Evolutionary conservation across 2,888 invertebrate genomes (phyloP).

Genomic region (Lasioglossum malachurum): DNA sequence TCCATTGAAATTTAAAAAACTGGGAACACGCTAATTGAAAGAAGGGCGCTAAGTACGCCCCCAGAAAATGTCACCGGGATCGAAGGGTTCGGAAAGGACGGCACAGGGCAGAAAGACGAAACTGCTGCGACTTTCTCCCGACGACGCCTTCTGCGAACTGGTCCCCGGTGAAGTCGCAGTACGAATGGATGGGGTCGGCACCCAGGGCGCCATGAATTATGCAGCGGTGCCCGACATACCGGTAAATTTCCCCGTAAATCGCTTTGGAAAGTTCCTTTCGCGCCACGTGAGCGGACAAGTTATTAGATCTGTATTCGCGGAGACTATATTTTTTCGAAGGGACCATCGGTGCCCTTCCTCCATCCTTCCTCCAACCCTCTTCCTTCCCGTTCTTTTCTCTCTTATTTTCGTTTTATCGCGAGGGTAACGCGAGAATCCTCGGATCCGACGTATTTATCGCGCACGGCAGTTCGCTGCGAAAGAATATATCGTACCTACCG

Average conservation of each 20-base stretch:
- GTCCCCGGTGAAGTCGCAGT: constrained; percentile 57
- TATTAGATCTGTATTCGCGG: constrained; percentile 66
- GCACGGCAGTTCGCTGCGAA: constrained; percentile 35
- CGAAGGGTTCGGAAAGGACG: background rate
- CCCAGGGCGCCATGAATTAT: constrained; percentile 69
- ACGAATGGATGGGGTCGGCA: constrained; percentile 66
- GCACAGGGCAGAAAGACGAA: background rate
- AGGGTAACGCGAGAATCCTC: constrained; percentile 62
- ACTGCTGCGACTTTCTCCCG: constrained; percentile 42
- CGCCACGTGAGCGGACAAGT: constrained; percentile 64
- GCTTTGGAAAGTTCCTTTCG: constrained; percentile 65
- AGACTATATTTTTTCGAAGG: constrained; percentile 59
- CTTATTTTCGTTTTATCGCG: constrained; percentile 30
- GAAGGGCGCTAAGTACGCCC: background rate
- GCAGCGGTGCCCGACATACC: constrained; percentile 68
- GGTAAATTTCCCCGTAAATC: constrained; percentile 70
- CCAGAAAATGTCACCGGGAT: background rate
- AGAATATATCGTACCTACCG: constrained; percentile 50
- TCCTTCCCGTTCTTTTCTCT: background rate
- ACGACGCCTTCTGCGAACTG: constrained; percentile 60
- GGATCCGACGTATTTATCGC: constrained; percentile 64
- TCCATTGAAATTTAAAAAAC: too few species aligned
- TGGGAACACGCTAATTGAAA: too few species aligned
- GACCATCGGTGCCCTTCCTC: constrained; percentile 25
- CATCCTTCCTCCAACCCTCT: constrained; percentile 3